These are phyloP conservation scores for Pelmatolapia mariae DNA, from an alignment of 2,113 vertebrate genomes.

Conservation along the genomic window DNA sequence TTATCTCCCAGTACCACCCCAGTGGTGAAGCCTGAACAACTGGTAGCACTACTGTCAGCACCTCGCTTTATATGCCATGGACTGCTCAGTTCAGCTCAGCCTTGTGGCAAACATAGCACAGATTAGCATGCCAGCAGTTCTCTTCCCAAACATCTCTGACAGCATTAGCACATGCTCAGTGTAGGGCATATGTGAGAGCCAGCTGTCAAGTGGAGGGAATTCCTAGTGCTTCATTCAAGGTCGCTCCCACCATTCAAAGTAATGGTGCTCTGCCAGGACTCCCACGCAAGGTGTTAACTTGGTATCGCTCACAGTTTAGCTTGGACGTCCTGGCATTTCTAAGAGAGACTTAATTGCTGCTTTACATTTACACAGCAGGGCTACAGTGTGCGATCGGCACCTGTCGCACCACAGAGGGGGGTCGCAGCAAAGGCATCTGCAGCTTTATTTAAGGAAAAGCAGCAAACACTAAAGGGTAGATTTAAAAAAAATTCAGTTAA, in stretches of 20 bases:
- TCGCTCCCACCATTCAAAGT: slow-evolving; percentile 53
- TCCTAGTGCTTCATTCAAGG: slow-evolving; percentile 48
- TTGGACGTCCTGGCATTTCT: slow-evolving; percentile 37
- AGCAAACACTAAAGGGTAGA: not conserved
- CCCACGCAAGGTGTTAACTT: slow-evolving; percentile 60
- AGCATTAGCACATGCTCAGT: slow-evolving; percentile 50
- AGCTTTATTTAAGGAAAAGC: not conserved
- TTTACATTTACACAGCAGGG: not conserved
- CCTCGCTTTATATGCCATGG: slow-evolving; percentile 9
- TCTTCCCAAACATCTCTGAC: slow-evolving; percentile 48
- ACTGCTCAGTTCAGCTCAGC: slow-evolving; percentile 37
- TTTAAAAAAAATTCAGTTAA: accelerated
- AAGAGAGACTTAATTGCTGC: slow-evolving; percentile 28
- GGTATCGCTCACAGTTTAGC: slow-evolving; percentile 56
- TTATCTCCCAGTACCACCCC: slow-evolving; percentile 40
- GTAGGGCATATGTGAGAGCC: slow-evolving; percentile 38
- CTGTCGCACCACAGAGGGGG: slow-evolving; percentile 1
- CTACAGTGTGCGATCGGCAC: not conserved
- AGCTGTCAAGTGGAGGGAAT: slow-evolving; percentile 59
- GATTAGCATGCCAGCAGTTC: slow-evolving; percentile 50
- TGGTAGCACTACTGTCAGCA: slow-evolving; percentile 51
- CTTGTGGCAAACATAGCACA: slow-evolving; percentile 55
- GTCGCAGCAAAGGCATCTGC: not conserved
- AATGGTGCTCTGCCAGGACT: slow-evolving; percentile 7
- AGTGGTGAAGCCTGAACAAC: slow-evolving; percentile 35